A percentile compares a stretch with the other conserved stretches of the same genome.
Conservation (phyloP, 2,113 vertebrate genomes). For the Brachirus orientalis region DNA sequence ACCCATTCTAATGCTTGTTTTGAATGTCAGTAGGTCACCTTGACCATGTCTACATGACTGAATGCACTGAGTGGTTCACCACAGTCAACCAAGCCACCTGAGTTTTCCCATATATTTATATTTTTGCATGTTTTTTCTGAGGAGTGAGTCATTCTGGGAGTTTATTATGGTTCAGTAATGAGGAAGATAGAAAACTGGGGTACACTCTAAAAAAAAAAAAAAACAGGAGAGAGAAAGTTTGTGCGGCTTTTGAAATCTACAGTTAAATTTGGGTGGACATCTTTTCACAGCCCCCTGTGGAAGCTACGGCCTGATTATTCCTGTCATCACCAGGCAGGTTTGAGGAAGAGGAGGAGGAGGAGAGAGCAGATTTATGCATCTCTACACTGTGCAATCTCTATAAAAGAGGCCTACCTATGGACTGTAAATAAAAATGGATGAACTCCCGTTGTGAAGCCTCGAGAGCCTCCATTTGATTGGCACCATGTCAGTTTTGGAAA, state of each 20-base stretch:
- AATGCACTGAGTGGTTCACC: not conserved
- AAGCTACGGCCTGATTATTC: constrained; percentile 68
- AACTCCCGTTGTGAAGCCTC: too few relatives aligned
- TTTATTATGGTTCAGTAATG: constrained; percentile 62
- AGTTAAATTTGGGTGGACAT: constrained; percentile 69
- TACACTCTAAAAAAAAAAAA: too few relatives aligned
- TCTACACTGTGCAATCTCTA: constrained; percentile 46
- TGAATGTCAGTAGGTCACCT: too few relatives aligned
- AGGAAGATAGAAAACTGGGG: constrained; percentile 50
- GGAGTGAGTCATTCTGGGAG: constrained; percentile 54
- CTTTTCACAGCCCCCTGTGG: constrained; percentile 48
- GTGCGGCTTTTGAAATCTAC: constrained; percentile 71
- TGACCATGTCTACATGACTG: too few relatives aligned
- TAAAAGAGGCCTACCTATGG: not conserved
- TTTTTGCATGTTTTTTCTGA: too few relatives aligned
- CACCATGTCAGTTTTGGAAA: too few relatives aligned
- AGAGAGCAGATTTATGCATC: constrained; percentile 12
- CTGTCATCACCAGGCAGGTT: constrained; percentile 68
- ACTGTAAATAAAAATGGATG: too few relatives aligned
- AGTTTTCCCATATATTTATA: constrained; percentile 12
- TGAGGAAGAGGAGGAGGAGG: constrained; percentile 40
- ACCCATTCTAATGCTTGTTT: too few relatives aligned
- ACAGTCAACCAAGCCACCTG: constrained; percentile 3
- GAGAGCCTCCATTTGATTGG: too few relatives aligned
- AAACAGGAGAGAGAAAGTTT: constrained; percentile 52